These are phyloP conservation scores for Pangasianodon gigas DNA, from an alignment of 2,113 vertebrate genomes.

Conservation along the genomic window DNA sequence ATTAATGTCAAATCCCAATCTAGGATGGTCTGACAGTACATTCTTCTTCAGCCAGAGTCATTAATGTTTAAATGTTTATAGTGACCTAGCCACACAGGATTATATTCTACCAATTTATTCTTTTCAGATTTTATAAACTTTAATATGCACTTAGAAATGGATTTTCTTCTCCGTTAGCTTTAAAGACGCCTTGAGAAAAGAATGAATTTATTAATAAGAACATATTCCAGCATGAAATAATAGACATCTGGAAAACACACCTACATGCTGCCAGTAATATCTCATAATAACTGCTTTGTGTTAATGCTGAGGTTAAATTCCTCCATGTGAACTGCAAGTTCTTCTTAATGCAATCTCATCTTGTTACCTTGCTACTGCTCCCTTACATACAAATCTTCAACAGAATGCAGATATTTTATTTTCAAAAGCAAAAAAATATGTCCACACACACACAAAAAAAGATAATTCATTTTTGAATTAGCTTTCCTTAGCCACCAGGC, in stretches of 20 bases:
- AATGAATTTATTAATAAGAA: background rate
- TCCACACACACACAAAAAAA: background rate
- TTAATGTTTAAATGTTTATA: conserved; percentile 1
- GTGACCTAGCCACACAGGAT: background rate
- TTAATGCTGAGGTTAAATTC: background rate
- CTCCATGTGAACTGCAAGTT: background rate
- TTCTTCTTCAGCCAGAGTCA: background rate
- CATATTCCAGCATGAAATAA: background rate
- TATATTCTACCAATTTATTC: background rate
- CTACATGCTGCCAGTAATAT: background rate
- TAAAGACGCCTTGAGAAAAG: background rate
- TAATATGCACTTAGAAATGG: background rate
- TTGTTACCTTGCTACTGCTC: background rate
- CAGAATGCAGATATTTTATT: background rate
- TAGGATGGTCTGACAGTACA: background rate
- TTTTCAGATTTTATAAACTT: background rate
- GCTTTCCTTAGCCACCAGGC: background rate
- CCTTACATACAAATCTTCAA: background rate
- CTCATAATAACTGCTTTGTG: background rate
- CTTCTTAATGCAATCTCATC: background rate
- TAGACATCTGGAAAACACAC: background rate
- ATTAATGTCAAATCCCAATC: conserved; percentile 31
- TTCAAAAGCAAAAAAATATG: background rate
- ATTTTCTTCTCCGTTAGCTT: background rate
- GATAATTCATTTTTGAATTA: background rate